Base-by-base conservation (phyloP, 2,888 invertebrate species). In the Rhamnusium bicolor region DNA sequence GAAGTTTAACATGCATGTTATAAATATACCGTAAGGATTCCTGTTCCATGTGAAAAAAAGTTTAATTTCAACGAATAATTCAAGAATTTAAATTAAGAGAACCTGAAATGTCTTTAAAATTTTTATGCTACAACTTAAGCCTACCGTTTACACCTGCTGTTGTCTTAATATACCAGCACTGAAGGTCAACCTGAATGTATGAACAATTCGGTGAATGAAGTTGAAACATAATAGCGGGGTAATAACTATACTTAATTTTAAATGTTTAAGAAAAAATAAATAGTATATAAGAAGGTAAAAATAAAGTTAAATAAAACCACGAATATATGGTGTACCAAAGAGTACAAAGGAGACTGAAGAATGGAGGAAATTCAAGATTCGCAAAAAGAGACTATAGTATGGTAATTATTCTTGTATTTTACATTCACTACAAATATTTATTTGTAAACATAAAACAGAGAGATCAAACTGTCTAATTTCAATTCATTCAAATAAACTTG, bases 71-170 rank as follows among this genome's bases (percentile, higher is more conserved):
- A 49, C 49, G 63, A 27, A 47, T 27, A 47, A 63, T 49, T 49
- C 40, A 49, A 51, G 29, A 63, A 63, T 49, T 49, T 51, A 63
- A 63, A 63, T 63, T 63, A 63, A 47, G 49, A 63, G 27, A 63
- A 63, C 63, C 49, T 27, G 63, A 63, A 63, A 63, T 51, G 49
- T 63, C 24, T 47, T 63, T 63, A 63, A 49, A 21, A 63, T 63
- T 51, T 61, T 49, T 51, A 60, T 60, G 61, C 61, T 69, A 47
- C 54, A 56, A 46, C 46, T 51, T 47, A 1, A 40, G 27, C 58
- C 68, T 58, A 68, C 56, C 58, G 29, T 68, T 68, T 68, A 60
- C 68, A 68, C 68, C 68, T 68, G 68, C 65, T 47, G 53, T 19
- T 32, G 51, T 51, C 49, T 63, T 63, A 63, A 63, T 63, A 51